Evolutionary conservation across 2,113 vertebrate species (phyloP), one percentile per base, ranked within the genome.

Genomic region (Mellivora capensis): DNA sequence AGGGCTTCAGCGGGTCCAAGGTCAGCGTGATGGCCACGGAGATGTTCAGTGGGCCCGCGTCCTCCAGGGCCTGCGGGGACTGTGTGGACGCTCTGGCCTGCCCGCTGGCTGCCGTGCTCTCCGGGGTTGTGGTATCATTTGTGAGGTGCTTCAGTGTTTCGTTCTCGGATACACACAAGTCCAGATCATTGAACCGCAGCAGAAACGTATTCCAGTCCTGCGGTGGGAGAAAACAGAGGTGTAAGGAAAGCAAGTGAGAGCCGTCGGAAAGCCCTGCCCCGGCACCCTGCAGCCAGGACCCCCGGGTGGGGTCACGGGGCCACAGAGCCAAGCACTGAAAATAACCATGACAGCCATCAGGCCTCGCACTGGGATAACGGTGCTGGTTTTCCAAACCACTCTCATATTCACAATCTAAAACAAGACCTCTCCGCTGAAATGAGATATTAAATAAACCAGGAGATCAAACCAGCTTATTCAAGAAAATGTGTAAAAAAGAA

Each of bases 131-230:
- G 6, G 99, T 99, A 89, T 99, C 99, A 0, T 99, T 99, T 84
- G 99, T 98, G 77, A 99, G 99, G 67, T 99, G 99, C 97, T 99
- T 99, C 83, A 99, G 98, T 0, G 99, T 99, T 96, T 99, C 99
- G 6, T 99, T 99, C 98, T 99, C 99, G 1, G 99, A 99, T 98
- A 99, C 99, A 34, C 99, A 99, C 59, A 99, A 99, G 98, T 99
- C 99, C 98, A 99, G 98, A 94, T 99, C 99, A 9, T 99, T 99
- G 98, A 99, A 99, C 91, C 99, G 99, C 97, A 99, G 98, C 49
- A 99, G 99, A 74, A 99, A 99, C 1, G 99, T 99, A 96, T 99
- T 99, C 99, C 99, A 99, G 98, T 99, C 99, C 99, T 99, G 92
- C 11, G 79, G 96, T 27, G 77, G 97, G 83, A 93, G 1, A 37